Conservation (phyloP, 2,113 vertebrate genomes). For the Corythaeola cristata region DNA sequence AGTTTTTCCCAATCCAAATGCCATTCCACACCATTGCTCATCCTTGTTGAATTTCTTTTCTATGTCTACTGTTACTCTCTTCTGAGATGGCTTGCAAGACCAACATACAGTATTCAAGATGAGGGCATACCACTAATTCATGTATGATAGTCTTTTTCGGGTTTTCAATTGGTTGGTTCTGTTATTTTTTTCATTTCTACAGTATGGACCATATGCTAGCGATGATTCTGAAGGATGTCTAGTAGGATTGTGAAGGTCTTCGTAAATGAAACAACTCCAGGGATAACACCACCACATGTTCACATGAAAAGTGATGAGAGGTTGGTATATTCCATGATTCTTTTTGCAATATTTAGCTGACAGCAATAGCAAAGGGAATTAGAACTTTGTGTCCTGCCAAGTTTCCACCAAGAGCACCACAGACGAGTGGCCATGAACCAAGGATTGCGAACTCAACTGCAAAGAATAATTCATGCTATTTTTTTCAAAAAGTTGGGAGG, state of each 20-base stretch:
- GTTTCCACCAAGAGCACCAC: background rate
- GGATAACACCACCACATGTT: background rate
- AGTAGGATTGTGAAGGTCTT: background rate
- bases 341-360: background rate
- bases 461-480: background rate
- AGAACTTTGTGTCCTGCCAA: background rate
- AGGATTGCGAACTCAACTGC: background rate
- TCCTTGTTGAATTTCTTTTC: background rate
- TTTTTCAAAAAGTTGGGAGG: background rate
- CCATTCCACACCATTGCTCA: background rate
- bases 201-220: fast-evolving
- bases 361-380: background rate
- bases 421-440: background rate
- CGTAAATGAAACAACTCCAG: background rate
- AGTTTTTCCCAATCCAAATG: background rate
- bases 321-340: background rate
- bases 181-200: background rate
- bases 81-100: background rate
- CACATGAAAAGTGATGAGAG: background rate
- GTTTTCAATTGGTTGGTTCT: background rate
- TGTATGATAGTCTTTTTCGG: background rate
- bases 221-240: background rate
- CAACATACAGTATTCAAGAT: background rate
- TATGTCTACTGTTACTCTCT: background rate
- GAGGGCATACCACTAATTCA: background rate